Percentiles rank a stretch among this genome's conserved stretches.
Conservation (phyloP, 1,140 invertebrate genomes). For the Anagrus nilaparvatae region DNA sequence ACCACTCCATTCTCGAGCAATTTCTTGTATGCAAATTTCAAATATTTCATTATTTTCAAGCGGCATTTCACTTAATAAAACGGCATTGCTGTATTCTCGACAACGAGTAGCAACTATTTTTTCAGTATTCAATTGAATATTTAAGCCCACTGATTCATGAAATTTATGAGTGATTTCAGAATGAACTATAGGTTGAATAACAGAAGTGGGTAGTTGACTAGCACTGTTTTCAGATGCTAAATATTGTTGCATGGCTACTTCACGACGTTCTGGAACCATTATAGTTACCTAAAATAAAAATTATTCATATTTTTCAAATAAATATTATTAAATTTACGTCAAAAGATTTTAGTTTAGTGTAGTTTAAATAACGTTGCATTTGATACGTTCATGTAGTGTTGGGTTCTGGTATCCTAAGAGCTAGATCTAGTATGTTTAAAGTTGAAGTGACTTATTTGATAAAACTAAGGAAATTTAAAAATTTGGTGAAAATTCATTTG, state of each 20-base stretch:
- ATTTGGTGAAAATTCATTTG: too few species aligned
- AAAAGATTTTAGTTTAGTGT: too few species aligned
- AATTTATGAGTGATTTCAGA: slow-evolving; percentile 41
- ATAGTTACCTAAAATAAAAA: slow-evolving; percentile 39
- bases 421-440: too few species aligned
- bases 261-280: slow-evolving; percentile 36
- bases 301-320: too few species aligned
- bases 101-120: slow-evolving; percentile 54
- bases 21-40: slow-evolving; percentile 56
- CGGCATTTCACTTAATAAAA: slow-evolving; percentile 63
- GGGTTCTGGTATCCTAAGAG: too few species aligned
- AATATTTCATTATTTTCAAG: slow-evolving; percentile 64
- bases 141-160: slow-evolving; percentile 64
- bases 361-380: too few species aligned
- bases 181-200: slow-evolving; percentile 35
- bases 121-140: slow-evolving; percentile 58
- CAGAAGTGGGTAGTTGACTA: slow-evolving; percentile 39
- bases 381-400: too few species aligned
- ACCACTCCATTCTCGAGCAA: slow-evolving; percentile 59
- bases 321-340: too few species aligned
- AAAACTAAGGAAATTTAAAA: too few species aligned
- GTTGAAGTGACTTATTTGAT: too few species aligned
- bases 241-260: slow-evolving; percentile 36
- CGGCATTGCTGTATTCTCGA: slow-evolving; percentile 54
- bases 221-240: slow-evolving; percentile 39